phyloP scores from a whole-genome alignment of 2,797 vertebrate species.

The Ataeniobius toweri region DNA sequence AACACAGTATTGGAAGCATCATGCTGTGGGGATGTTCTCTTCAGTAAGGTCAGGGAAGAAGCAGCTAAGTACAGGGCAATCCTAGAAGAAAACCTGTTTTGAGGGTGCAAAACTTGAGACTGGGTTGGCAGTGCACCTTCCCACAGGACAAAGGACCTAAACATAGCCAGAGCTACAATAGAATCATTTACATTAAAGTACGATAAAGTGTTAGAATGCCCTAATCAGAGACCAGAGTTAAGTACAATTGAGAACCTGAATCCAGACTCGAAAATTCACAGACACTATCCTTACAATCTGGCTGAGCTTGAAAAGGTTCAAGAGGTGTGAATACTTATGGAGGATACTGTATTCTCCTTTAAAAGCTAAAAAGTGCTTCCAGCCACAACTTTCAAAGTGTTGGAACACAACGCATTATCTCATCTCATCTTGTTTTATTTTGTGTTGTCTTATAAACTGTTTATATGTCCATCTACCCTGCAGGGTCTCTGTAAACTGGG shows the following conservation, averaged over 20 bases:
- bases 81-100: too few relatives aligned
- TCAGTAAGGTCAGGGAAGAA: too few relatives aligned
- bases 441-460: background rate
- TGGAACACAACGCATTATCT: background rate
- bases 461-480: constrained; percentile 25
- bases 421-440: background rate
- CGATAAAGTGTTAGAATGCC: too few relatives aligned
- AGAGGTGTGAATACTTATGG: background rate
- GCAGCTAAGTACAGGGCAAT: too few relatives aligned
- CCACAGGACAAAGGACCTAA: too few relatives aligned
- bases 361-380: background rate
- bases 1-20: background rate
- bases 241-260: background rate
- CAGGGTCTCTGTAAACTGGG: constrained; percentile 98
- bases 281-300: background rate
- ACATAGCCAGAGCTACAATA: too few relatives aligned
- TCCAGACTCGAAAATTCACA: background rate
- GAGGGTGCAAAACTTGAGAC: too few relatives aligned
- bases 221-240: background rate
- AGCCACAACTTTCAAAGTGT: background rate
- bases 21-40: too few relatives aligned
- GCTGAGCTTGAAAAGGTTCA: background rate
- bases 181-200: too few relatives aligned
- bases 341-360: background rate
- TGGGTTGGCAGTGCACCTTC: too few relatives aligned